Percentiles rank a stretch among this genome's conserved stretches.
phyloP scores from a whole-genome alignment of 2,797 vertebrate species.

The Rhinoraja longicauda region DNA sequence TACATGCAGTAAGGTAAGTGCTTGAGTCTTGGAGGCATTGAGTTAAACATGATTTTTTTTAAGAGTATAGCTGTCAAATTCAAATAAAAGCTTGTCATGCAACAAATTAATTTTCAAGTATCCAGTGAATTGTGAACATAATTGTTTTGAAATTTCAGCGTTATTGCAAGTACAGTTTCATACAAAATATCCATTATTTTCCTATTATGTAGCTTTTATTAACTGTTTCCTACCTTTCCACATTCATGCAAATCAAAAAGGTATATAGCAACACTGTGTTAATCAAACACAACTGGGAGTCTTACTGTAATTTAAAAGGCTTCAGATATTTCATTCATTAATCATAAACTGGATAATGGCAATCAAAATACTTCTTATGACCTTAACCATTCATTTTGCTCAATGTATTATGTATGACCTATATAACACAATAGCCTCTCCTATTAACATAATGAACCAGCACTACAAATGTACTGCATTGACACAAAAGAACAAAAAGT shows the following conservation, averaged over 20 bases:
- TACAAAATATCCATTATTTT: not conserved
- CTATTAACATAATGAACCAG: not conserved
- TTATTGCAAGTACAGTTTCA: not conserved
- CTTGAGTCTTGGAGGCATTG: not conserved
- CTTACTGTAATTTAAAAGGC: not conserved
- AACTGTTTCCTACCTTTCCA: not conserved
- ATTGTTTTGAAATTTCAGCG: not conserved
- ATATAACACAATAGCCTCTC: not conserved
- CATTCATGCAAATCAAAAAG: not conserved
- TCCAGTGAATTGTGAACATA: not conserved
- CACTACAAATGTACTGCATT: not conserved
- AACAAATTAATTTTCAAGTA: not conserved
- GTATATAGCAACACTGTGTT: not conserved
- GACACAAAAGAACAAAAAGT: not conserved
- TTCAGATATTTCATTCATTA: not conserved
- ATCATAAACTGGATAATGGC: not conserved
- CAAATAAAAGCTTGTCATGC: not conserved
- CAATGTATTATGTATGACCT: not conserved
- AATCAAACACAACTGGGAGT: not conserved
- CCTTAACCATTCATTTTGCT: not conserved
- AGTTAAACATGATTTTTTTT: not conserved
- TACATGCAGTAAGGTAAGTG: not conserved
- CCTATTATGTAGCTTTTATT: not conserved
- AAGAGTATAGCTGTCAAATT: conserved; percentile 12
- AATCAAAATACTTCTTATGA: conserved; percentile 16